phyloP scores from a whole-genome alignment of 2,113 vertebrate genomes.

The Pitta sordida region DNA sequence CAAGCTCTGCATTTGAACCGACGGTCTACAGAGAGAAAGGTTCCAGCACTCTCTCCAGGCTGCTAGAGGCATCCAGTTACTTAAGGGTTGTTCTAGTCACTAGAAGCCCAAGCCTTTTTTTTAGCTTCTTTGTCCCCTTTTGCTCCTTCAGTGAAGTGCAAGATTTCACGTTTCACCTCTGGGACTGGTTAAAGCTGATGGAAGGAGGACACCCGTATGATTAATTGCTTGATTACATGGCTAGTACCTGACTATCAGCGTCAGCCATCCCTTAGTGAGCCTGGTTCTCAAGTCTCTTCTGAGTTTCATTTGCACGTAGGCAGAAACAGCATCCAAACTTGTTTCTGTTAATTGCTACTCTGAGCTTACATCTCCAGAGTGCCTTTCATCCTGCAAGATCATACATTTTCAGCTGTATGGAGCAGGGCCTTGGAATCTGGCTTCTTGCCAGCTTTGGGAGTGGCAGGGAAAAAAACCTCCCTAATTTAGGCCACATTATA shows the following conservation, averaged over 20 bases:
- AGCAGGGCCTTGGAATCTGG: background rate
- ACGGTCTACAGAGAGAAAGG: background rate
- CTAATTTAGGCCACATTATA: background rate
- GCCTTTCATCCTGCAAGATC: slow-evolving; percentile 40
- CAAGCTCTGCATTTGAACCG: background rate
- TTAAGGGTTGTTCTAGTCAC: background rate
- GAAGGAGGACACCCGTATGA: background rate
- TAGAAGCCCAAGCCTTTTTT: background rate
- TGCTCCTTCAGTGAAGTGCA: background rate
- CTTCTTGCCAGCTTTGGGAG: background rate
- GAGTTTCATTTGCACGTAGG: slow-evolving; percentile 17
- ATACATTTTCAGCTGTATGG: background rate
- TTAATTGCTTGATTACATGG: background rate
- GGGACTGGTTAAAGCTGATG: background rate
- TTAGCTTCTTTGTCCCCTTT: background rate
- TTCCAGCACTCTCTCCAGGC: background rate
- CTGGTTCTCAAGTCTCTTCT: background rate
- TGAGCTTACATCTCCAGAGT: slow-evolving; percentile 42
- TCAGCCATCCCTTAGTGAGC: background rate
- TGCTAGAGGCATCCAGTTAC: background rate
- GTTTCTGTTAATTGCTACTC: slow-evolving; percentile 40
- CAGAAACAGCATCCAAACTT: background rate
- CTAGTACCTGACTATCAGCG: background rate
- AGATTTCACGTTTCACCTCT: slow-evolving; percentile 3
- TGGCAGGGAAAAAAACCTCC: background rate